Percentiles rank a stretch among this genome's conserved stretches.
Evolutionary conservation across 1,140 invertebrate genomes (phyloP).

Genomic region (Agrypnia vestita): DNA sequence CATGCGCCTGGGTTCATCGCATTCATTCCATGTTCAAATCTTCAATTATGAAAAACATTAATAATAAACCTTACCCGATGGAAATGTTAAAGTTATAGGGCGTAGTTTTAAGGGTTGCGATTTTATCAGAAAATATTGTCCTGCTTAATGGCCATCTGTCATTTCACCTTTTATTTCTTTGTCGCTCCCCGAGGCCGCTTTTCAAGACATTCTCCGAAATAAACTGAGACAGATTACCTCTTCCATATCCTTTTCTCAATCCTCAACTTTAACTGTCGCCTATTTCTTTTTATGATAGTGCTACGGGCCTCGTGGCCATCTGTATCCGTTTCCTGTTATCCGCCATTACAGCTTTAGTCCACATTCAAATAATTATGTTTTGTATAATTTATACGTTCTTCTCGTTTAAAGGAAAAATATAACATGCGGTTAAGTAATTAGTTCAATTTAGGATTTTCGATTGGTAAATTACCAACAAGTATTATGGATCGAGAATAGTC

Average conservation of each 20-base stretch:
- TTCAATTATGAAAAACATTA: no score
- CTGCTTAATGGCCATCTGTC: conserved; percentile 25
- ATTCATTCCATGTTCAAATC: no score
- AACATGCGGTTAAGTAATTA: no score
- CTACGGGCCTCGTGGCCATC: background rate
- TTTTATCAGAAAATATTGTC: conserved; percentile 24
- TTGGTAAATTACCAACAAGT: no score
- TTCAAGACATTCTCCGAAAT: conserved; percentile 14
- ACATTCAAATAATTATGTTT: no score
- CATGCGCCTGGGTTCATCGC: no score
- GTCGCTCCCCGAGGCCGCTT: background rate
- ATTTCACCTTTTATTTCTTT: conserved; percentile 33
- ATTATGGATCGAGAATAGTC: no score
- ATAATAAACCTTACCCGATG: no score
- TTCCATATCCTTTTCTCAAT: conserved; percentile 8
- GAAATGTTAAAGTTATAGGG: no score
- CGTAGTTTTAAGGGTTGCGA: conserved; percentile 19
- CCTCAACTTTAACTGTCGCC: conserved; percentile 7
- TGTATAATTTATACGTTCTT: no score
- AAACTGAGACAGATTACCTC: conserved; percentile 35
- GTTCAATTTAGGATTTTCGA: no score
- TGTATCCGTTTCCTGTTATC: background rate
- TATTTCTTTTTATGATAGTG: conserved; percentile 14
- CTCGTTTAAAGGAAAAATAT: no score
- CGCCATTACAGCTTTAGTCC: background rate